These are phyloP conservation scores for Lepilemur ruficaudatus DNA, from an alignment of 2,797 vertebrate genomes.

Conservation along the genomic window DNA sequence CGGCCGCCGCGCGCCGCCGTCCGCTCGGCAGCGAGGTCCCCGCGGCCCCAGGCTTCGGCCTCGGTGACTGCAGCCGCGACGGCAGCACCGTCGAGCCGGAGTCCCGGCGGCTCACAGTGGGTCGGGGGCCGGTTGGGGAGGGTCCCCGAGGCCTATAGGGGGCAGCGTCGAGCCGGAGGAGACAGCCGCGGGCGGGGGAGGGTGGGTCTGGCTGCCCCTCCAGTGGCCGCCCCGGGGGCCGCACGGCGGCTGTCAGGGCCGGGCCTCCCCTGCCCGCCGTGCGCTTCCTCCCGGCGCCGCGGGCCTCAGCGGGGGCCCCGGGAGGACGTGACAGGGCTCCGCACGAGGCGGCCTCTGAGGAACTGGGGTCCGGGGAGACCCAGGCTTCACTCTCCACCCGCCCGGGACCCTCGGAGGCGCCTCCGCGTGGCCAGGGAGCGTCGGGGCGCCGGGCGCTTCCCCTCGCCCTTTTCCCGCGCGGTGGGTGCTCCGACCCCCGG, in stretches of 20 bases:
- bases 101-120: conserved; percentile 44
- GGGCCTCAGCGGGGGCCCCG: neutral
- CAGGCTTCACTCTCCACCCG: neutral
- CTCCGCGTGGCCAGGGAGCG: neutral
- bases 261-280: neutral
- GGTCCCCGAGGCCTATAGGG: conserved; percentile 49
- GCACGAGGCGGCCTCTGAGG: neutral
- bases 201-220: neutral
- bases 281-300: neutral
- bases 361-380: neutral
- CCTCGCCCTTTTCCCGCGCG: neutral
- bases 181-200: neutral
- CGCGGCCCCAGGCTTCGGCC: neutral
- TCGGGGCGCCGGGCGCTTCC: neutral
- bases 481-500: neutral
- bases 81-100: neutral
- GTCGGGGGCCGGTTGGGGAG: neutral
- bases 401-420: neutral
- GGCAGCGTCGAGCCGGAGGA: conserved; percentile 42
- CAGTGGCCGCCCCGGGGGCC: neutral
- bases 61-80: neutral
- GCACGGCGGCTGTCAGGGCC: neutral
- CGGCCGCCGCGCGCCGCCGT: neutral
- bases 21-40: neutral
- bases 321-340: neutral